phyloP scores from a whole-genome alignment of 2,113 vertebrate species.

The Trematocara unimaculatum region DNA sequence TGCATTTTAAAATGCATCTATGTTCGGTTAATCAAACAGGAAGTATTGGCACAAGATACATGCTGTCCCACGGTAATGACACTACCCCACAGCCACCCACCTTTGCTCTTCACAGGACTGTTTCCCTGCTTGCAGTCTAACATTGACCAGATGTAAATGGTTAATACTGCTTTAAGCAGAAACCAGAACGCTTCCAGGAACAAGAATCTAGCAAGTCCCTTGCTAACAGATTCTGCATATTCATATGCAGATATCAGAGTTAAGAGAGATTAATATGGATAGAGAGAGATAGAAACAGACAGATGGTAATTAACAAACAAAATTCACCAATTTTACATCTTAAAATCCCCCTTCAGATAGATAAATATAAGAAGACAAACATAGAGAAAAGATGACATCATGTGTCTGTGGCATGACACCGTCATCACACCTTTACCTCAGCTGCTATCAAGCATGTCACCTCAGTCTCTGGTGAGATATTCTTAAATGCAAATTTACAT shows the following conservation, averaged over 20 bases:
- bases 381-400: not conserved
- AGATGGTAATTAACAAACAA: not conserved
- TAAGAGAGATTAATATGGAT: not conserved
- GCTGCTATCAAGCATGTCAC: not conserved
- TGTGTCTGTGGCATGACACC: not conserved
- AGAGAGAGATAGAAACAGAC: not conserved
- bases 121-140: not conserved
- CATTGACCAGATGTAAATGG: not conserved
- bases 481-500: not conserved
- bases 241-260: not conserved
- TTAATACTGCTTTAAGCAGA: not conserved
- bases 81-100: not conserved
- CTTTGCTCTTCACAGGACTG: not conserved
- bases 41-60: not conserved
- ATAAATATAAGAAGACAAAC: not conserved
- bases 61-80: not conserved
- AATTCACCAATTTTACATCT: not conserved
- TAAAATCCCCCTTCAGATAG: not conserved
- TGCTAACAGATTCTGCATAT: not conserved
- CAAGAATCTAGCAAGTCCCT: not conserved
- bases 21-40: not conserved
- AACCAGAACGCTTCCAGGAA: not conserved
- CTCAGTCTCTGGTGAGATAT: not conserved
- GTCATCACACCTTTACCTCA: not conserved
- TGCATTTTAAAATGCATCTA: not conserved